A percentile compares a stretch with the other conserved stretches of the same genome.
These are phyloP conservation scores for Apocrypta bakeri DNA, from an alignment of 1,140 invertebrate genomes.

Conservation along the genomic window DNA sequence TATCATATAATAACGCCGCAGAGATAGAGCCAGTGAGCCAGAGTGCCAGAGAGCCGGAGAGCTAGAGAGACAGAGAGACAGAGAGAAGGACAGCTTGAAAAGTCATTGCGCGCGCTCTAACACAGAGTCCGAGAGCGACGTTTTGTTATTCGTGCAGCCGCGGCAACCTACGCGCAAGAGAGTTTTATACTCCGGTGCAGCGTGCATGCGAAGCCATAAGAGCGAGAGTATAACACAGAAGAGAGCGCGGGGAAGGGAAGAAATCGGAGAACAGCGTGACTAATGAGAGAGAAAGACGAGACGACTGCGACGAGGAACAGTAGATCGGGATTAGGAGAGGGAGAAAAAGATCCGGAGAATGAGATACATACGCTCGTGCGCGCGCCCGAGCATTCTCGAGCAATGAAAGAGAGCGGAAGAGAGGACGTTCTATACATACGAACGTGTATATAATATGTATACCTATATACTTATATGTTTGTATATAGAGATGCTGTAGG, in stretches of 20 bases:
- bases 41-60: no score
- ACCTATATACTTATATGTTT: no score
- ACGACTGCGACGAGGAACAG: not conserved
- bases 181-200: no score
- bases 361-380: slow-evolving; percentile 19
- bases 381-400: not conserved
- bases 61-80: no score
- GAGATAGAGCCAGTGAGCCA: no score
- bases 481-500: no score
- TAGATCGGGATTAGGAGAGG: slow-evolving; percentile 27
- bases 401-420: slow-evolving; percentile 30
- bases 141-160: no score
- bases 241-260: not conserved
- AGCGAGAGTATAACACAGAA: no score
- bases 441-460: not conserved
- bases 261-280: slow-evolving; percentile 40
- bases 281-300: slow-evolving; percentile 45
- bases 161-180: not conserved
- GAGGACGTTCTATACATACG: not conserved
- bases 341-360: slow-evolving; percentile 26
- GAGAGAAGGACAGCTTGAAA: not conserved
- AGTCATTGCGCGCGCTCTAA: no score
- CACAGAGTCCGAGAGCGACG: no score
- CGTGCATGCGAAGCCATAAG: not conserved
- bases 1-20: no score